Percentiles rank a stretch among this genome's conserved stretches.
phyloP scores from a whole-genome alignment of 2,888 invertebrate species.

The Mayetiola destructor region DNA sequence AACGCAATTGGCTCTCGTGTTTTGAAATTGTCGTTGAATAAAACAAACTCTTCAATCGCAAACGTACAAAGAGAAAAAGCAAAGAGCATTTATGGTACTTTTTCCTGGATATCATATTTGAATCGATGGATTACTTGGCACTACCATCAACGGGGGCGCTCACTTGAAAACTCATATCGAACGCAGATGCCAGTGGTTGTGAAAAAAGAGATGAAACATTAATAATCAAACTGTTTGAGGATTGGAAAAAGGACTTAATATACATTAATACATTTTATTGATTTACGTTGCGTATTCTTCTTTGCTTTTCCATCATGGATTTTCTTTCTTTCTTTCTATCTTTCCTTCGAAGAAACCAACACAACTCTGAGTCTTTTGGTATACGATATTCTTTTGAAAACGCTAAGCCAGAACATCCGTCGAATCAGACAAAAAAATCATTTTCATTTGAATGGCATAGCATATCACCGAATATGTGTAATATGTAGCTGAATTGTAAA shows the following conservation, averaged over 20 bases:
- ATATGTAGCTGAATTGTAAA: neutral
- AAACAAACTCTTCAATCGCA: neutral
- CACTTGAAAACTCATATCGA: too few species aligned
- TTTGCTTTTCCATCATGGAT: neutral
- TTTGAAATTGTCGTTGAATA: too few species aligned
- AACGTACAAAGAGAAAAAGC: neutral
- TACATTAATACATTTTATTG: neutral
- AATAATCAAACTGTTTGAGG: too few species aligned
- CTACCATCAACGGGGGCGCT: slow-evolving; percentile 1
- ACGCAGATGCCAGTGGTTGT: too few species aligned
- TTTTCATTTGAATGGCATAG: neutral
- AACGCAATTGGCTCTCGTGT: too few species aligned
- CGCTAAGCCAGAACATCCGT: slow-evolving; percentile 10
- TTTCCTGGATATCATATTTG: too few species aligned
- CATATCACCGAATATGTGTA: neutral
- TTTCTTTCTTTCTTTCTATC: neutral
- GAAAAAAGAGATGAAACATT: neutral
- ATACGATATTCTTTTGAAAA: neutral
- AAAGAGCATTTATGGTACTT: too few species aligned
- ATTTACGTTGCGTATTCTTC: neutral
- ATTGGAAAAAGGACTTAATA: slow-evolving; percentile 5
- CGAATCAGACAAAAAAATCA: neutral
- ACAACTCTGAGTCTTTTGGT: neutral
- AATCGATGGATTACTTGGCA: too few species aligned
- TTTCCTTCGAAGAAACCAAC: neutral